Conservation (phyloP, 1,140 invertebrate species). For the Eumeta japonica region DNA sequence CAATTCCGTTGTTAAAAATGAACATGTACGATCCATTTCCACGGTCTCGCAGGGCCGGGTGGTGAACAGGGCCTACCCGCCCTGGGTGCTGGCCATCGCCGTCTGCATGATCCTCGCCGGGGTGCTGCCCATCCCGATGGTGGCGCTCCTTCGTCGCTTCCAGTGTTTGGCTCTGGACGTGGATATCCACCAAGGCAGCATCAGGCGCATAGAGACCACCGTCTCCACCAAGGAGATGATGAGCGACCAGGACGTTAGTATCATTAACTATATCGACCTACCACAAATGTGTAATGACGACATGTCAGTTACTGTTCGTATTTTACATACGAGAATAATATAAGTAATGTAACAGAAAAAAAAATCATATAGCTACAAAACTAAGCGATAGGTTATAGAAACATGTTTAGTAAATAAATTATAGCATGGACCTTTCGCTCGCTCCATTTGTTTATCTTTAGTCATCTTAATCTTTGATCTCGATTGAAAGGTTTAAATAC, state of each 20-base stretch:
- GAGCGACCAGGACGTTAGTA: slow-evolving; percentile 81
- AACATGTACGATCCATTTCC: neutral
- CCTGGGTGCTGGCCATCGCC: slow-evolving; percentile 81
- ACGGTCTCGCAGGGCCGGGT: slow-evolving; percentile 67
- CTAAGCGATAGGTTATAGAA: too few relatives aligned
- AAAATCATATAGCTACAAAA: too few relatives aligned
- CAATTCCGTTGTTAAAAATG: too few relatives aligned
- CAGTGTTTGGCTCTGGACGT: slow-evolving; percentile 80
- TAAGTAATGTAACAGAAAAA: too few relatives aligned
- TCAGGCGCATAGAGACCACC: slow-evolving; percentile 83
- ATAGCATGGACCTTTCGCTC: too few relatives aligned
- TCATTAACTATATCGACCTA: neutral
- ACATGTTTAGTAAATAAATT: too few relatives aligned
- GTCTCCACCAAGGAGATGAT: slow-evolving; percentile 93
- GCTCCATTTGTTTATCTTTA: too few relatives aligned
- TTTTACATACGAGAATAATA: too few relatives aligned
- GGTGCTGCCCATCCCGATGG: slow-evolving; percentile 80
- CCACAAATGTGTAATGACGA: neutral
- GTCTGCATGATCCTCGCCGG: slow-evolving; percentile 74
- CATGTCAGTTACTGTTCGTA: neutral
- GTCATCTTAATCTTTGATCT: too few relatives aligned
- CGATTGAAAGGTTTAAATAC: too few relatives aligned
- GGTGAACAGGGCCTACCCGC: slow-evolving; percentile 72
- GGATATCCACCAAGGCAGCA: slow-evolving; percentile 84
- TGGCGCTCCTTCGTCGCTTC: slow-evolving; percentile 78